Conservation (phyloP, 2,888 invertebrate species). For the Lycocerus yunnanus region DNA sequence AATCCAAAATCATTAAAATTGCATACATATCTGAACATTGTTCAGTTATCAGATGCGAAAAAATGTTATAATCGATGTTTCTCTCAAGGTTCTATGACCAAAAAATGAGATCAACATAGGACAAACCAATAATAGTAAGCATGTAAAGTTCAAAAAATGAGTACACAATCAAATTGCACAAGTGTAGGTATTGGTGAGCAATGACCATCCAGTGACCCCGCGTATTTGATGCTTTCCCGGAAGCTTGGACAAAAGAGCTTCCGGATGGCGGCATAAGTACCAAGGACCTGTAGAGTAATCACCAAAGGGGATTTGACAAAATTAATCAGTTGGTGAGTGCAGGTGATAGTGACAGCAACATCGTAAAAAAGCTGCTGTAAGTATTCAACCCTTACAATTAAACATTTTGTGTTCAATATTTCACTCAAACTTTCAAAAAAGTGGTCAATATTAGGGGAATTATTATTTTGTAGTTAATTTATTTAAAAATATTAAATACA, state of each 20-base stretch:
- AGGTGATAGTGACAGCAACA: constrained; percentile 48
- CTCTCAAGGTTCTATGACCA: not conserved
- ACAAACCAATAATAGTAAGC: constrained; percentile 21
- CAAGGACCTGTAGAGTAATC: constrained; percentile 42
- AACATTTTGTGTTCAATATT: not conserved
- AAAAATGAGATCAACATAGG: constrained; percentile 11
- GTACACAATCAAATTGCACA: constrained; percentile 38
- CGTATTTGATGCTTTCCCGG: constrained; percentile 56
- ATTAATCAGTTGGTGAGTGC: constrained; percentile 47
- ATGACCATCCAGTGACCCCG: constrained; percentile 58
- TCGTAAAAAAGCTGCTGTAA: constrained; percentile 36
- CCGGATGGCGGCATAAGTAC: constrained; percentile 47
- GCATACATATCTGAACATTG: too few relatives aligned
- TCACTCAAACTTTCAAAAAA: not conserved
- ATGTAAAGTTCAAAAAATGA: constrained; percentile 22
- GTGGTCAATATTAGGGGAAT: not conserved
- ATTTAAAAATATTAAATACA: not conserved
- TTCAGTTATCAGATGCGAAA: not conserved
- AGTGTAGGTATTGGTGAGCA: constrained; percentile 46
- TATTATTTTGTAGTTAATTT: too few relatives aligned
- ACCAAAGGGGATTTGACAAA: constrained; percentile 15
- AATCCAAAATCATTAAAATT: not conserved
- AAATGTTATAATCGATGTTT: not conserved
- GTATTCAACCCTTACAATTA: constrained; percentile 15
- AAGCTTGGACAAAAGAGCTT: constrained; percentile 56